Evolutionary conservation across 1,140 invertebrate species (phyloP).

Genomic region (Drosophila sproati): DNA sequence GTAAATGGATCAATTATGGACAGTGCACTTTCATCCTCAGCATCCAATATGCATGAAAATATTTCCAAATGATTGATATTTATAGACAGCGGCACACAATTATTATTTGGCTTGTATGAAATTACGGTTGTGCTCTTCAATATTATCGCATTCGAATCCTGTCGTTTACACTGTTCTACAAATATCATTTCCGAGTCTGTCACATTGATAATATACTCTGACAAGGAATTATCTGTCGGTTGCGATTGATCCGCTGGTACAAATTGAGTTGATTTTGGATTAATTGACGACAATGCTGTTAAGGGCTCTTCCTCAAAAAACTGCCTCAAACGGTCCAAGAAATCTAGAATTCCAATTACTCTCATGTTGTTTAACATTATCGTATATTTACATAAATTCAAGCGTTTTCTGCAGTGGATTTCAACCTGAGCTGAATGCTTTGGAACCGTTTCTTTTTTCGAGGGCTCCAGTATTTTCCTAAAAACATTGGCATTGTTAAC

Average conservation of each 20-base stretch:
- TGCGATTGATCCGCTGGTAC: slow-evolving; percentile 30
- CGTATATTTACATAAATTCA: slow-evolving; percentile 92
- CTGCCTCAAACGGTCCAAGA: slow-evolving; percentile 94
- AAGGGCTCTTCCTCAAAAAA: slow-evolving; percentile 88
- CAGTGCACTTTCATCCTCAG: slow-evolving; percentile 96
- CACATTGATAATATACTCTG: slow-evolving; percentile 96
- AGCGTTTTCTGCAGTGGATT: slow-evolving; percentile 91
- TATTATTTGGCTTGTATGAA: slow-evolving; percentile 90
- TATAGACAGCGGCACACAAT: slow-evolving; percentile 92
- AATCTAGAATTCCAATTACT: slow-evolving; percentile 96
- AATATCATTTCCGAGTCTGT: slow-evolving; percentile 97
- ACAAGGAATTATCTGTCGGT: slow-evolving; percentile 15
- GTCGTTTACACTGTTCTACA: slow-evolving; percentile 94
- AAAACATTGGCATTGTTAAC: slow-evolving; percentile 90
- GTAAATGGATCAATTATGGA: slow-evolving; percentile 98
- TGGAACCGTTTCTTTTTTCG: slow-evolving; percentile 85
- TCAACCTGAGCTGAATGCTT: slow-evolving; percentile 92
- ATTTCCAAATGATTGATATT: slow-evolving; percentile 96
- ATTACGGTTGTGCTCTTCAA: slow-evolving; percentile 96
- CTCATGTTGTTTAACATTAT: slow-evolving; percentile 98
- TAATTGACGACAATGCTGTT: slow-evolving; percentile 14
- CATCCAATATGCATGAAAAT: slow-evolving; percentile 96
- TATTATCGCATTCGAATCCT: slow-evolving; percentile 97
- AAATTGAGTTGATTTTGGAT: slow-evolving; percentile 21
- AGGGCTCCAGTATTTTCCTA: slow-evolving; percentile 93